Evolutionary conservation across 2,113 vertebrate genomes (phyloP).

Genomic region (Gavia stellata): DNA sequence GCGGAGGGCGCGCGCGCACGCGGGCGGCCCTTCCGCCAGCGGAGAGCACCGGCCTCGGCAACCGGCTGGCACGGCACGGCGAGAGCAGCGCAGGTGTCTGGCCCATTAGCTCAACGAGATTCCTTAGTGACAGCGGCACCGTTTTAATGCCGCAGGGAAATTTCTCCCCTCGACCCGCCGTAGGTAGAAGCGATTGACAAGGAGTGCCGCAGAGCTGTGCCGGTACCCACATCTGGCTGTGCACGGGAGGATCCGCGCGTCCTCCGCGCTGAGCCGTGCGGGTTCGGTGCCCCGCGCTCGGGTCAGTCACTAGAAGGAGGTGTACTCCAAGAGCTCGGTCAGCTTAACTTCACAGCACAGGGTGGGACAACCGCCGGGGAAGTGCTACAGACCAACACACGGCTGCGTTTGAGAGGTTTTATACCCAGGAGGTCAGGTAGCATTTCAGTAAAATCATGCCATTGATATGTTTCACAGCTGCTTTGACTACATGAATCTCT

Average conservation of each 20-base stretch:
- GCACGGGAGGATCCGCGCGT: fast-evolving
- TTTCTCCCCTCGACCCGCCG: not conserved
- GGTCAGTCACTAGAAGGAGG: not conserved
- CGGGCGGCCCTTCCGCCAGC: no score
- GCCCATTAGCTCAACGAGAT: no score
- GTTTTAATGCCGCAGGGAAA: no score
- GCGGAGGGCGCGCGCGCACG: no score
- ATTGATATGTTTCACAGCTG: fast-evolving
- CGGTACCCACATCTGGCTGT: not conserved
- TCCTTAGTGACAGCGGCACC: no score
- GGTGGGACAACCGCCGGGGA: fast-evolving
- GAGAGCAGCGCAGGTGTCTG: no score
- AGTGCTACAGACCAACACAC: fast-evolving
- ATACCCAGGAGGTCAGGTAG: fast-evolving
- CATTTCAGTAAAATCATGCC: not conserved
- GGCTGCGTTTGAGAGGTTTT: fast-evolving
- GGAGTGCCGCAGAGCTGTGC: fast-evolving
- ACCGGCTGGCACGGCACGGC: no score
- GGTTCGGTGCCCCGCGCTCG: fast-evolving
- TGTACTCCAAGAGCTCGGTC: fast-evolving
- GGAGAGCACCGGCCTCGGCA: no score
- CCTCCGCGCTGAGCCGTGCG: no score
- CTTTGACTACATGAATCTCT: not conserved
- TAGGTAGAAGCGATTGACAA: fast-evolving
- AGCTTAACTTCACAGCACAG: fast-evolving